Evolutionary conservation across 2,888 invertebrate species (phyloP), one percentile per base, ranked within the genome.

Genomic region (Thereva unica): DNA sequence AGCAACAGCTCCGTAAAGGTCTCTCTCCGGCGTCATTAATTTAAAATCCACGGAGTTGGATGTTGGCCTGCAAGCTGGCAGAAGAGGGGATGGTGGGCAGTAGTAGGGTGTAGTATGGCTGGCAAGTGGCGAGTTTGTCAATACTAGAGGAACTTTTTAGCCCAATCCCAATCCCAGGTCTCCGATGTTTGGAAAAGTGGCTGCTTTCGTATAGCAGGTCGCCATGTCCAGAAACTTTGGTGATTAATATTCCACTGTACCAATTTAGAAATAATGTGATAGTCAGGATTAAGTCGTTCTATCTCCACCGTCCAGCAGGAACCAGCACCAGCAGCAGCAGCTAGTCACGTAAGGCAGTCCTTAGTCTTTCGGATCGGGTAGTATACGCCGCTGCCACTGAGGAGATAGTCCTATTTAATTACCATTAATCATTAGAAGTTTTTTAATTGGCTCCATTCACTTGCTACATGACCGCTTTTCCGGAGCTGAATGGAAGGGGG

Each of bases 361-460:
- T 42, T 34, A 12, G 12, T 10, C 44, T 34, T 35, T 4, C 42
- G 42, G 44, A 56, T n/a, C 56, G 23, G 23, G 23, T 23, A 23
- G 1, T 23, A 23, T 23, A 23, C 23, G 23, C 23, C 23, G 23
- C 23, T 23, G 23, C 23, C 23, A 23, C 23, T 23, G 23, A 23
- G 23, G 1, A 23, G 23, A 23, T 23, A 47, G 47, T 47, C 12
- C 44, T 10, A 56, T 56, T 56, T 56, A 56, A 56, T 56, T 56
- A 56, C 10, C 56, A 56, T 56, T 56, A 56, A 56, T 56, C 56
- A 56, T 56, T 44, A 34, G 44, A 56, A 56, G 56, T 56, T 56
- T 56, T 56, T 56, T 56, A 56, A 56, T 56, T 56, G 56, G 44
- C 42, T 44, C 44, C 56, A 56, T 56, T 56, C 35, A 56, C 44